Evolutionary conservation across 2,888 invertebrate genomes (phyloP).

Genomic region (Thecophora atra): DNA sequence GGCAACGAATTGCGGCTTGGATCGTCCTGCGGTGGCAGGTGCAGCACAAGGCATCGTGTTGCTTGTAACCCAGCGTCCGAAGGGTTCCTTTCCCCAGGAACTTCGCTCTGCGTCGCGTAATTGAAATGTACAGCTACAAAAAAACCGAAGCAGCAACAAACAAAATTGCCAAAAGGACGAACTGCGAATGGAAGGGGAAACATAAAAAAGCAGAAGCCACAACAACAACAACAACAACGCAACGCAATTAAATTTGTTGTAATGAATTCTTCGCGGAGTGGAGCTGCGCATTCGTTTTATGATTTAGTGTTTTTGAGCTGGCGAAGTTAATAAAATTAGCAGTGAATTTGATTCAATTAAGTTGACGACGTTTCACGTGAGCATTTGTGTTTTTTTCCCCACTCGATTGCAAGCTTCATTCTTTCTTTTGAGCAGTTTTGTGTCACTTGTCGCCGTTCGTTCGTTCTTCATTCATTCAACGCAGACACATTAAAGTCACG

Average conservation of each 20-base stretch:
- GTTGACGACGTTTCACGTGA: neutral
- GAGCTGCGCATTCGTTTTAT: neutral
- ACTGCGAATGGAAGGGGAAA: neutral
- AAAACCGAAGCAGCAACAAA: too few relatives aligned
- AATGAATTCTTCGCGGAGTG: neutral
- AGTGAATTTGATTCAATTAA: neutral
- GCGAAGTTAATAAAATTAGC: neutral
- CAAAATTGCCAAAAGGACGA: neutral
- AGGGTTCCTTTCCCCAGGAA: neutral
- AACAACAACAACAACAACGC: neutral
- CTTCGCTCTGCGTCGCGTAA: constrained; percentile 7
- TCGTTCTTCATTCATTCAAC: neutral
- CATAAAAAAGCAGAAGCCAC: neutral
- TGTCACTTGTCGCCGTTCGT: neutral
- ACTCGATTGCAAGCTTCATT: too few relatives aligned
- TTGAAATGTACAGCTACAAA: constrained; percentile 16
- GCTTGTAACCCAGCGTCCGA: neutral
- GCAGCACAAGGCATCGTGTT: neutral
- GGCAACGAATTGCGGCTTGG: too few relatives aligned
- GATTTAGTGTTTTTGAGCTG: neutral
- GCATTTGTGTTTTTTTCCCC: neutral
- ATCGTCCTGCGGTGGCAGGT: constrained; percentile 24
- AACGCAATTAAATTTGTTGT: neutral
- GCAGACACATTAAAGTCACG: constrained; percentile 6
- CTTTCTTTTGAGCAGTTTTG: neutral